Base-by-base conservation (phyloP, 1,140 invertebrate genomes). In the Pseudomyrmex sp. region DNA sequence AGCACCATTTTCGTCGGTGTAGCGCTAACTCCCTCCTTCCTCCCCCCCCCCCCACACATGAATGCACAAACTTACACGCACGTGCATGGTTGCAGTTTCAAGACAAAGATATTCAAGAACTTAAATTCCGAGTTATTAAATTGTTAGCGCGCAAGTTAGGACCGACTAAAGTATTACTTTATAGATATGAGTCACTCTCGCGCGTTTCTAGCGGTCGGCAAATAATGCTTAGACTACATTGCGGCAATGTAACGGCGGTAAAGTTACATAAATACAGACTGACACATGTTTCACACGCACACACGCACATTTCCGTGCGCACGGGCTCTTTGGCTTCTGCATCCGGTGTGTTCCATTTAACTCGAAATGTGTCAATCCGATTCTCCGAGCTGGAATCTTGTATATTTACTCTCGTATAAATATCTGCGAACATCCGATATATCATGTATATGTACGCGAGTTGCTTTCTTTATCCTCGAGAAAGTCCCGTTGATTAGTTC, bases 141-240 rank as follows among this genome's bases (percentile, higher is more conserved):
- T 50, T 35, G 59, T 20, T 18, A 15, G 63, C 58, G 20, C 62
- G 44, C 63, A 44, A 35, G 44, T 35, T 35, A 35, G 35, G 35
- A 35, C 35, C 35, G 48, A 75, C 63, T 18, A 18, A 23, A 63
- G 20, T 26, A 63, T 26, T 75, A 63, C 59, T 50, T 9, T 75
- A 48, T 73, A 20, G 9, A 61, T 48, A 62, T 75, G 73, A 75
- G 59, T 75, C 73, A 75, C 7, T 75, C 20, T 20, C 63, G 59
- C 18, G 63, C 20, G 20, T 15, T 75, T 48, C 18, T 63, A 58
- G 35, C 35, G 35, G 20, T 75, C 20, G 12, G 46, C n/a, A 62
- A 75, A 75, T 63, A 50, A 74, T 20, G 8, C 44, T 74, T 26
- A 13, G 8, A 8, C 13, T 15, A 59, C 18, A 23, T 63, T 63